phyloP scores from a whole-genome alignment of 2,797 vertebrate genomes.

The Hydrocynus forskahlii region DNA sequence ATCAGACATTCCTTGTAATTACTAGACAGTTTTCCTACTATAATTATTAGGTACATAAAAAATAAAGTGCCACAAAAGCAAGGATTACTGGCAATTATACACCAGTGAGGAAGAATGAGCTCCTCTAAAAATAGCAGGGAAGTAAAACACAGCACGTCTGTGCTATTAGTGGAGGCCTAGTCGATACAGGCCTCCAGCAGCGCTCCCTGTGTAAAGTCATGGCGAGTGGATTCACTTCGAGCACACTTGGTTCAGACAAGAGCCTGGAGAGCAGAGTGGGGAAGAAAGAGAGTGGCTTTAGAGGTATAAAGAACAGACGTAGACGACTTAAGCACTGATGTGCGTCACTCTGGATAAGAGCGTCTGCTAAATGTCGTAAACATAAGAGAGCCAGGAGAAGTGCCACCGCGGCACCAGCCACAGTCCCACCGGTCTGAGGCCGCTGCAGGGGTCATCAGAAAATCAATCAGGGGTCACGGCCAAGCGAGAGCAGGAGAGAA shows the following conservation, averaged over 20 bases:
- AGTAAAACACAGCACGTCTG: neutral
- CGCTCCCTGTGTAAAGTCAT: conserved; percentile 22
- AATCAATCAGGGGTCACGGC: conserved; percentile 39
- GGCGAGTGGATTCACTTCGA: conserved; percentile 1
- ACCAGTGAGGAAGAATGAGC: neutral
- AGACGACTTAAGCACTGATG: too few species aligned
- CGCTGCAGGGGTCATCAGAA: conserved; percentile 39
- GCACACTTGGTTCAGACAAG: conserved; percentile 17
- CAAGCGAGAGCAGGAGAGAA: conserved; percentile 11
- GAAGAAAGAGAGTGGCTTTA: too few species aligned
- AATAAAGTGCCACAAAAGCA: neutral
- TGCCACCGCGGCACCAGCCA: conserved; percentile 5
- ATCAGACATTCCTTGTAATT: neutral
- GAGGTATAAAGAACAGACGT: too few species aligned
- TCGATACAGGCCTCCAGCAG: conserved; percentile 5
- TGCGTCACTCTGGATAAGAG: too few species aligned
- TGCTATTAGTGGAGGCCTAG: neutral
- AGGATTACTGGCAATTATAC: neutral
- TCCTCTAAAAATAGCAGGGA: neutral
- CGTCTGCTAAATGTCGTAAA: too few species aligned
- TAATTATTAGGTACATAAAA: neutral
- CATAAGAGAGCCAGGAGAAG: neutral
- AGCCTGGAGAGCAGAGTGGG: neutral
- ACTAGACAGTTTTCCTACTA: neutral
- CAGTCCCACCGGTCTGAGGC: conserved; percentile 12